These are phyloP conservation scores for Daphoenositta chrysoptera DNA, from an alignment of 2,113 vertebrate genomes.

Conservation along the genomic window DNA sequence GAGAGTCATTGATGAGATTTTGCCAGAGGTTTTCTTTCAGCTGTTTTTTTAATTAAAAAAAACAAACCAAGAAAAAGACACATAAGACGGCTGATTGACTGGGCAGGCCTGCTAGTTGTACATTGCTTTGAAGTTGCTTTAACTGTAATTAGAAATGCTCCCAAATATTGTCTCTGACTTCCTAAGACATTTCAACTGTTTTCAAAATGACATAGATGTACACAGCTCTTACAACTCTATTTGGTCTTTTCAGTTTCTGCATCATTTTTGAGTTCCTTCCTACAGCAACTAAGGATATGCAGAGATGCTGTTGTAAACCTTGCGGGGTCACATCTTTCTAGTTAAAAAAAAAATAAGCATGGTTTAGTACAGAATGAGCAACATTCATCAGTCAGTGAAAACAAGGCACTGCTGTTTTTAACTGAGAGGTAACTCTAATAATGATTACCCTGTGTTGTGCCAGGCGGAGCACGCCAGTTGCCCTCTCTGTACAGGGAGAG, in stretches of 20 bases:
- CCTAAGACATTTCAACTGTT: background rate
- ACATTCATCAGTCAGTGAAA: background rate
- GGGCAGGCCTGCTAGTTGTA: background rate
- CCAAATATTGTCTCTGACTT: background rate
- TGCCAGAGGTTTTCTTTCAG: background rate
- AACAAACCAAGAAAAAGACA: background rate
- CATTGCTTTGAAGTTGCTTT: background rate
- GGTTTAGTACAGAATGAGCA: background rate
- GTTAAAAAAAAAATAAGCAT: background rate
- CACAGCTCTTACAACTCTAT: background rate
- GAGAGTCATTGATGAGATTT: background rate
- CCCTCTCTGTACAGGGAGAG: background rate
- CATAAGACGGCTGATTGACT: background rate
- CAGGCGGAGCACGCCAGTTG: fast-evolving
- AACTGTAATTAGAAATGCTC: background rate
- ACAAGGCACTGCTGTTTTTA: background rate
- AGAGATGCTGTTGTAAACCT: background rate
- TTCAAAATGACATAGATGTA: background rate
- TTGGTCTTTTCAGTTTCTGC: background rate
- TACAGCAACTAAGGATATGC: background rate
- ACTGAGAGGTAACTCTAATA: background rate
- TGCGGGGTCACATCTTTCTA: background rate
- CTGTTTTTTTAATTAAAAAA: background rate
- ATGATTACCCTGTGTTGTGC: background rate
- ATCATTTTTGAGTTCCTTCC: background rate